These are phyloP conservation scores for Zosterops japonicus DNA, from an alignment of 2,113 vertebrate species.

Conservation along the genomic window DNA sequence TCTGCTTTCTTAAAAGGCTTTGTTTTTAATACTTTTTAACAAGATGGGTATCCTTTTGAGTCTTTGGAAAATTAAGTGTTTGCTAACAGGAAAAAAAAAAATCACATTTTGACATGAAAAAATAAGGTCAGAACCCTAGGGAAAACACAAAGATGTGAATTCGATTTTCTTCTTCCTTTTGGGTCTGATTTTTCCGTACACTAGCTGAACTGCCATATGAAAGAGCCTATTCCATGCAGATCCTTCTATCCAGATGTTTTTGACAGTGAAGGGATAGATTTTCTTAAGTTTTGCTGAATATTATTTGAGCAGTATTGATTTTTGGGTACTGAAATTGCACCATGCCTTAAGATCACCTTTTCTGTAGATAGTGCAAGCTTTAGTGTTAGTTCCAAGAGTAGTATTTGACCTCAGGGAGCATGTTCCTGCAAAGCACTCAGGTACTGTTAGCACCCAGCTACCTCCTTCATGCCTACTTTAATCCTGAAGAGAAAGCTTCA, in stretches of 20 bases:
- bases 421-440: background rate
- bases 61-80: background rate
- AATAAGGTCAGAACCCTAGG: background rate
- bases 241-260: background rate
- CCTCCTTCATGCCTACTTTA: background rate
- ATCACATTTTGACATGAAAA: background rate
- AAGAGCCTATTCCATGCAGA: background rate
- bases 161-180: background rate
- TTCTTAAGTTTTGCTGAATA: background rate
- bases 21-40: background rate
- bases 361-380: background rate
- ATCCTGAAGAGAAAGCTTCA: background rate
- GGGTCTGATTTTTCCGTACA: fast-evolving
- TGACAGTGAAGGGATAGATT: background rate
- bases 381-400: background rate
- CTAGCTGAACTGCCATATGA: background rate
- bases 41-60: background rate
- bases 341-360: background rate
- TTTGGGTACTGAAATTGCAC: background rate
- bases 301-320: background rate
- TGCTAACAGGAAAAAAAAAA: background rate
- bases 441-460: background rate
- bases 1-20: background rate
- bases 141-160: background rate
- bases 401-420: background rate